These are phyloP conservation scores for Tauraco hartlaubi DNA, from an alignment of 2,797 vertebrate genomes.

Conservation along the genomic window DNA sequence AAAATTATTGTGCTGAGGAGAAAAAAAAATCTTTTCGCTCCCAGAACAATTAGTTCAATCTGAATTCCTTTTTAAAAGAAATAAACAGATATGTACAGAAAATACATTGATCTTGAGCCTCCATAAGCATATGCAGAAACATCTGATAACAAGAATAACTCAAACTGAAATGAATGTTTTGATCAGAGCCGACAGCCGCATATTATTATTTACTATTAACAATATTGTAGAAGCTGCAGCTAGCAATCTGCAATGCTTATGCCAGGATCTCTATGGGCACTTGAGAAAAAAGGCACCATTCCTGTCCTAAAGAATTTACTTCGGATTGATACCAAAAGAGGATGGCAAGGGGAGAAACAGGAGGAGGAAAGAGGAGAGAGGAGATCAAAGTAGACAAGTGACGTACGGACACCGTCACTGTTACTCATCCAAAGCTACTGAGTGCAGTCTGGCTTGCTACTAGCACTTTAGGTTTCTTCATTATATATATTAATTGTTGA, in stretches of 20 bases:
- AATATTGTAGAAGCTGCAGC: not conserved
- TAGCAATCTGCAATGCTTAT: not conserved
- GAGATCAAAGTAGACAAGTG: not conserved
- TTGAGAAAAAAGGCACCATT: not conserved
- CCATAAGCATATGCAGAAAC: not conserved
- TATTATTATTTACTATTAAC: constrained; percentile 8
- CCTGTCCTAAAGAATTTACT: not conserved
- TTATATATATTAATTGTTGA: not conserved
- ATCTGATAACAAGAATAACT: constrained; percentile 21
- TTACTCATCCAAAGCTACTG: not conserved
- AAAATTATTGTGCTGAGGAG: not conserved
- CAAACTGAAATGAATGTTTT: constrained; percentile 7
- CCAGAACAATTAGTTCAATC: not conserved
- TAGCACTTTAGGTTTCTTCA: not conserved
- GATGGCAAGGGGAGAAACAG: not conserved
- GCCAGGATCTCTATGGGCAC: not conserved
- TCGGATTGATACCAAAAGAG: not conserved
- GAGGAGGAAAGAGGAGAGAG: not conserved
- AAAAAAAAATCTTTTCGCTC: not conserved
- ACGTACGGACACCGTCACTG: not conserved
- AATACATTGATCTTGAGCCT: not conserved
- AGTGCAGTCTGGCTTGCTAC: not conserved
- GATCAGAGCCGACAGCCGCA: not conserved
- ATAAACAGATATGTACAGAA: not conserved
- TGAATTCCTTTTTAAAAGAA: constrained; percentile 2